Percentiles rank a stretch among this genome's conserved stretches.
phyloP scores from a whole-genome alignment of 2,888 invertebrate species.

The Tetramorium bicarinatum region DNA sequence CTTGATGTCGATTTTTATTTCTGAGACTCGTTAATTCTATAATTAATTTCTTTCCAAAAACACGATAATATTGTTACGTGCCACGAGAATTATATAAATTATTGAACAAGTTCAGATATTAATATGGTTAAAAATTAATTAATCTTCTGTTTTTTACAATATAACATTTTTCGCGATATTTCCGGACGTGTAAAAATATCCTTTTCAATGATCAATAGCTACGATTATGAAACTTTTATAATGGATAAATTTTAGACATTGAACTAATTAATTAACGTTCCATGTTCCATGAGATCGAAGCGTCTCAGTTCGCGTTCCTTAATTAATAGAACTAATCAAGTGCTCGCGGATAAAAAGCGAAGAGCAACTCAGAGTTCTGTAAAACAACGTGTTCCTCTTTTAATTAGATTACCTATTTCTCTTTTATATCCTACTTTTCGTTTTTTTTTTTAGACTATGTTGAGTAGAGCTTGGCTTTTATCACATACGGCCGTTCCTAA shows the following conservation, averaged over 20 bases:
- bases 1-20: neutral
- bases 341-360: slow-evolving; percentile 38
- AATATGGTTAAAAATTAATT: neutral
- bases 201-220: neutral
- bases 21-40: neutral
- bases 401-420: slow-evolving; percentile 41
- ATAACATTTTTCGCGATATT: neutral
- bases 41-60: neutral
- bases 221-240: slow-evolving; percentile 13
- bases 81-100: too few relatives aligned
- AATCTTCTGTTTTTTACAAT: neutral
- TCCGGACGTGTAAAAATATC: neutral
- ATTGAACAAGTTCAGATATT: neutral
- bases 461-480: slow-evolving; percentile 28
- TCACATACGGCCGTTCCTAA: slow-evolving; percentile 25
- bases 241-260: slow-evolving; percentile 3
- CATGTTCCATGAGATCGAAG: slow-evolving; percentile 5
- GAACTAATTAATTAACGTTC: slow-evolving; percentile 52
- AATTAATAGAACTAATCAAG: slow-evolving; percentile 58
- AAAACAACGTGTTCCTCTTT: slow-evolving; percentile 38
- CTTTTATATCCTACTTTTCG: slow-evolving; percentile 37
- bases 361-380: neutral
- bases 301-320: neutral
- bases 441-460: slow-evolving; percentile 23
- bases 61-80: too few relatives aligned